A percentile compares a stretch with the other conserved stretches of the same genome.
These are phyloP conservation scores for Epizoanthus fatuus DNA, from an alignment of 92 coral and sea anemone genomes.

Conservation along the genomic window DNA sequence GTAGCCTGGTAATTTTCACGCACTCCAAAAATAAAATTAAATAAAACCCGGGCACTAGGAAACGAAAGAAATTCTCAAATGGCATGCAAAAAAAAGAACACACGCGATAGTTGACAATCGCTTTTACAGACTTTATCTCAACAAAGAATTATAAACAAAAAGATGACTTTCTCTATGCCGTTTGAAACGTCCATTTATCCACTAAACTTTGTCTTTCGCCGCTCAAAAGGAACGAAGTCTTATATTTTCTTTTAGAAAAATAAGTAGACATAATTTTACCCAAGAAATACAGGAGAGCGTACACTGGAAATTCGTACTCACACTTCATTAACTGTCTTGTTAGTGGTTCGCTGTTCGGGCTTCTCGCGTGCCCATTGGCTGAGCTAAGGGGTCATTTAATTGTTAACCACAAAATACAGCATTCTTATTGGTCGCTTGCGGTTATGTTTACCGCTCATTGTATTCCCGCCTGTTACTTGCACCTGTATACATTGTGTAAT, in stretches of 20 bases:
- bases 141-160: slow-evolving; percentile 47
- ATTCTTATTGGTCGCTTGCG: slow-evolving; percentile 79
- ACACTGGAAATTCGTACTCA: slow-evolving; percentile 51
- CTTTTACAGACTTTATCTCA: slow-evolving; percentile 42
- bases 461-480: slow-evolving; percentile 95
- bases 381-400: slow-evolving; percentile 76
- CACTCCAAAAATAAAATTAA: not conserved
- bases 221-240: not conserved
- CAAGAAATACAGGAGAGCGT: slow-evolving; percentile 30
- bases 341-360: slow-evolving; percentile 77
- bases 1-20: slow-evolving; percentile 13
- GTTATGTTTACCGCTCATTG: slow-evolving; percentile 93
- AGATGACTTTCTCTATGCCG: slow-evolving; percentile 32
- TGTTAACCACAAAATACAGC: slow-evolving; percentile 81
- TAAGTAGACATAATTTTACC: slow-evolving; percentile 14
- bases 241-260: not conserved
- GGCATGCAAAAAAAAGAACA: slow-evolving; percentile 52
- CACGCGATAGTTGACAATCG: slow-evolving; percentile 36
- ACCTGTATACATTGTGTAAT: slow-evolving; percentile 85
- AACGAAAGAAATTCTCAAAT: slow-evolving; percentile 31
- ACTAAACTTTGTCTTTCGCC: not conserved
- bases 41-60: slow-evolving; percentile 29
- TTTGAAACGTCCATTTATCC: slow-evolving; percentile 8
- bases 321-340: slow-evolving; percentile 88
- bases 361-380: slow-evolving; percentile 79